Percentiles rank a stretch among this genome's conserved stretches.
phyloP scores from a whole-genome alignment of 2,797 vertebrate species.

The Darevskia mixta region DNA sequence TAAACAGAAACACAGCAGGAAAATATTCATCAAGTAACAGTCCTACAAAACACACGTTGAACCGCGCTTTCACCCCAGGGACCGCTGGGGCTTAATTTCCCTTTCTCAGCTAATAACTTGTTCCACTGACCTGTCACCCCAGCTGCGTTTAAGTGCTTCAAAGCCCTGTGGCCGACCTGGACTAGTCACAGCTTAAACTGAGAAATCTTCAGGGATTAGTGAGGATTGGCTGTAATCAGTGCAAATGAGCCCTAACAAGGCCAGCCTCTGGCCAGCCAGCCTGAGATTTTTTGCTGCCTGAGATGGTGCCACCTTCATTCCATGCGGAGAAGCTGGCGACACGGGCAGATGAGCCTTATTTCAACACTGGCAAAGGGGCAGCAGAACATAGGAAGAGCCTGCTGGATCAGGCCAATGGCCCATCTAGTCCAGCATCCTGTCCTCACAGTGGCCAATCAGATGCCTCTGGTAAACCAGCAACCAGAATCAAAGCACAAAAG shows the following conservation, averaged over 20 bases:
- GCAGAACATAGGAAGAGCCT: neutral
- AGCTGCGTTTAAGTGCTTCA: neutral
- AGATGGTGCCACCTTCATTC: conserved; percentile 13
- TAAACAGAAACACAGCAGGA: no score
- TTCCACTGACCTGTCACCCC: conserved; percentile 18
- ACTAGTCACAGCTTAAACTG: neutral
- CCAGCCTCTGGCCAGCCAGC: neutral
- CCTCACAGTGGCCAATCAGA: neutral
- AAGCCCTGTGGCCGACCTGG: conserved; percentile 12
- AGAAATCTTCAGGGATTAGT: conserved; percentile 42
- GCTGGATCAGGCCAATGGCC: neutral
- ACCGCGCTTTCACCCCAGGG: neutral
- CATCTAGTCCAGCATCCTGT: neutral
- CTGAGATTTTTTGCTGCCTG: neutral
- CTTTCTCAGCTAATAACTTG: neutral
- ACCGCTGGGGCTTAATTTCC: neutral
- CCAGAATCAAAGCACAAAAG: neutral
- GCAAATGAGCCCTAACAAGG: conserved; percentile 46
- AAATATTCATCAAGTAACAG: no score
- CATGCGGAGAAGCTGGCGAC: neutral
- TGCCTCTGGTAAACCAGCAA: neutral
- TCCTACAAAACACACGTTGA: no score
- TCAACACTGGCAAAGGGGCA: conserved; percentile 19
- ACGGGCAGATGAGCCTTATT: conserved; percentile 17
- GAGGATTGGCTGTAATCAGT: conserved; percentile 42